phyloP scores from a whole-genome alignment of 2,113 vertebrate genomes.

The Lonchura striata region DNA sequence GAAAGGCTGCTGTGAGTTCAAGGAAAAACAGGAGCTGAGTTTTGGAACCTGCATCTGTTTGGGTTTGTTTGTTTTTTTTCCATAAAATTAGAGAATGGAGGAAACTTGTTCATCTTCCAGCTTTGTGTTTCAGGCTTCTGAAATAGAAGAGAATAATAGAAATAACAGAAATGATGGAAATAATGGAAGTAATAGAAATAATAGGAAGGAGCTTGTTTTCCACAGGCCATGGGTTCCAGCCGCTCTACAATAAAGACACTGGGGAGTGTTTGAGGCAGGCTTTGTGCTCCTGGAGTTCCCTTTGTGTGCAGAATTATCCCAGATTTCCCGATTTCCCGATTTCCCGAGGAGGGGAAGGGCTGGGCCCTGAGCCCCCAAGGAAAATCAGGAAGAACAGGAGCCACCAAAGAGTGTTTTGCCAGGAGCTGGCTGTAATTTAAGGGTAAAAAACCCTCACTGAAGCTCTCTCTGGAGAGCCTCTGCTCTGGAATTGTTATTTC shows the following conservation, averaged over 20 bases:
- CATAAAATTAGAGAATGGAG: neutral
- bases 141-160: neutral
- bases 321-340: neutral
- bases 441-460: neutral
- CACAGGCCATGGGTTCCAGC: neutral
- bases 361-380: neutral
- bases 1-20: neutral
- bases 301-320: neutral
- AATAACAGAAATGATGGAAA: neutral
- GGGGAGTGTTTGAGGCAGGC: neutral
- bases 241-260: neutral
- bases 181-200: neutral
- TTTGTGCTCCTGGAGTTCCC: neutral
- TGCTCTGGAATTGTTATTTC: neutral
- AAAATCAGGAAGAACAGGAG: neutral
- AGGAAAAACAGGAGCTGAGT: neutral
- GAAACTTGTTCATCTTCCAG: neutral
- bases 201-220: neutral
- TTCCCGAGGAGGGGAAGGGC: neutral
- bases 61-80: neutral
- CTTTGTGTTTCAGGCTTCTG: neutral
- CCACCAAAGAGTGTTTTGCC: neutral
- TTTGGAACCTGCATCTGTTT: neutral
- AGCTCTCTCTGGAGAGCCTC: neutral
- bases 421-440: rapidly evolving